Evolutionary conservation across 2,797 vertebrate species (phyloP).

Genomic region (Acipenser ruthenus): DNA sequence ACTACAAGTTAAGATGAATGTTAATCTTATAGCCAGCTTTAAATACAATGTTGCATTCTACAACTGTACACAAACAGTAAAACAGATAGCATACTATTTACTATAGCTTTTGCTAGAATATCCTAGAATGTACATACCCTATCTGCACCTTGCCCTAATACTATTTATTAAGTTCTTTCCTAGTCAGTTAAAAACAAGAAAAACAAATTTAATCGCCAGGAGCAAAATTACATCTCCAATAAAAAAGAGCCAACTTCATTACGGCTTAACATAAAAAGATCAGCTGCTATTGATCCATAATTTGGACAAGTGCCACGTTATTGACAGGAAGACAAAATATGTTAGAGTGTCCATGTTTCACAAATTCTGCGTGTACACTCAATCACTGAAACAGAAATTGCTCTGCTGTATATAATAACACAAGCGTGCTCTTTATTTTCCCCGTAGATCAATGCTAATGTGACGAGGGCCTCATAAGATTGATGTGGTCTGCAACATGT

Average conservation of each 20-base stretch:
- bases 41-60: no score
- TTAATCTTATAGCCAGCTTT: no score
- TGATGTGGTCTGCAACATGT: conserved; percentile 67
- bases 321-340: conserved; percentile 96
- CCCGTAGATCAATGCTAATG: conserved; percentile 95
- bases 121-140: conserved; percentile 40
- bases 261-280: conserved; percentile 87
- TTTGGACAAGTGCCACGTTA: conserved; percentile 84
- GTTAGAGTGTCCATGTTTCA: conserved; percentile 85
- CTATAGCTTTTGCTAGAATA: conserved; percentile 28
- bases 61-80: no score
- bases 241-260: conserved; percentile 68
- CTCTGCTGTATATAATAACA: conserved; percentile 83
- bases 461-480: conserved; percentile 73
- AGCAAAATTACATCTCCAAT: conserved; percentile 61
- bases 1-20: no score
- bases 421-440: conserved; percentile 81
- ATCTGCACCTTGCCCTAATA: background rate
- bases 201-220: conserved; percentile 34
- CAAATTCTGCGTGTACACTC: conserved; percentile 81
- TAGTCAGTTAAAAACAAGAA: conserved; percentile 32
- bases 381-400: conserved; percentile 80
- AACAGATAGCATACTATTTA: no score
- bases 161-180: background rate
- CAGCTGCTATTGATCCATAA: conserved; percentile 86